Percentiles rank a stretch among this genome's conserved stretches.
phyloP scores from a whole-genome alignment of 1,140 invertebrate genomes.

The Delia radicum region DNA sequence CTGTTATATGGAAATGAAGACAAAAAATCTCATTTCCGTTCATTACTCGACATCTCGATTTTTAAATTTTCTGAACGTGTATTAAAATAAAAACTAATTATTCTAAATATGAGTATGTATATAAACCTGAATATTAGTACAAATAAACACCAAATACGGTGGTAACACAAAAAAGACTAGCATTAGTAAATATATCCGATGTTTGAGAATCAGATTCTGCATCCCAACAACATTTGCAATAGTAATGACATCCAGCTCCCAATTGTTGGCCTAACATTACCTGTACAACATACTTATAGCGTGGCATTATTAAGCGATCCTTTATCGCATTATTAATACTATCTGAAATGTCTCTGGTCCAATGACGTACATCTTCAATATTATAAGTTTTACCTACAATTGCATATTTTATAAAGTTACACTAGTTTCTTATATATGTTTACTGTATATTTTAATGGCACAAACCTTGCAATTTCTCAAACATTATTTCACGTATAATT shows the following conservation, averaged over 20 bases:
- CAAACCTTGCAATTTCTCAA: constrained; percentile 28
- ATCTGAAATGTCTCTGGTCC: constrained; percentile 31
- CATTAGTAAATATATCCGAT: constrained; percentile 32
- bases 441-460: background rate
- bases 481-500: constrained; percentile 26
- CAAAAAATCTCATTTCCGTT: too few relatives aligned
- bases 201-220: constrained; percentile 31
- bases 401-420: background rate
- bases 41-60: too few relatives aligned
- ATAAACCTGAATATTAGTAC: constrained; percentile 30
- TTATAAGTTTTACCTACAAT: constrained; percentile 31
- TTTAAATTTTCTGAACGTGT: too few relatives aligned
- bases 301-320: constrained; percentile 27
- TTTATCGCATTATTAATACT: constrained; percentile 18
- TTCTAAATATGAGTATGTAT: too few relatives aligned
- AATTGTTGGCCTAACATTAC: constrained; percentile 30
- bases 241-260: constrained; percentile 30
- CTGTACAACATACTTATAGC: constrained; percentile 35
- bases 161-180: constrained; percentile 31
- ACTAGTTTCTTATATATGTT: background rate
- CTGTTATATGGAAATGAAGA: too few relatives aligned
- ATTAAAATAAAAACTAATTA: too few relatives aligned
- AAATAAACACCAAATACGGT: constrained; percentile 35
- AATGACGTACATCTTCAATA: constrained; percentile 20
- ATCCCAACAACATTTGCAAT: constrained; percentile 34